Evolutionary conservation across 2,888 invertebrate genomes (phyloP), one percentile per base, ranked within the genome.

Genomic region (Himalopsyche tibetana): DNA sequence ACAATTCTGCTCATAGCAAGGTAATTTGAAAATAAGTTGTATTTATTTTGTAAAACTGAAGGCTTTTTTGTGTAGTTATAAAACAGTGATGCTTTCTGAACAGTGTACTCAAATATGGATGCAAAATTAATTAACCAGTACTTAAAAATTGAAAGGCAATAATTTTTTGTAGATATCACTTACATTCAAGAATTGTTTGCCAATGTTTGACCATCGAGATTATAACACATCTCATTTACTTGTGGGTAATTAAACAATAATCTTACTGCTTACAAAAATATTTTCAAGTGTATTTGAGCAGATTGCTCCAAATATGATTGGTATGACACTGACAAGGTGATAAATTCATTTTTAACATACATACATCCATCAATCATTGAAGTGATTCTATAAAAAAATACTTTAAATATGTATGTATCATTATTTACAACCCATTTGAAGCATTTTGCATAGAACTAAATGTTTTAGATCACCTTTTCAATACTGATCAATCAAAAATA

Each of bases 1-100:
- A 94, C 94, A 89, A 94, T 93, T 94, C 93, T 45, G 92, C 93
- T 88, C 94, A 95, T 89, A 96, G 96, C 92, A 97, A 97, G 96
- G 97, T 97, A 95, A 80, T 55, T 51, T 19, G n/a, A 42, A 79
- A 45, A 42, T 63, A 56, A 69, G 28, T 83, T 19, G 45, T 55
- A 79, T n/a, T 51, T 79, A 28, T 45, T 36, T 38, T 28, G 80
- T 38, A 80, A 40, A 80, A 80, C 40, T 80, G 80, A 40, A 80
- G 80, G 80, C 42, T 40, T 80, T 80, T 80, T 80, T 80, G 80
- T 80, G 38, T 80, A 80, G 63, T 80, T 80, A 40, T 51, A 51
- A 40, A 80, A 40, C 40, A 40, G 42, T 40, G 42, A 28, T 40
- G 79, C 79, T 79, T 80, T 9, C n/a, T 36, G 63, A 63, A 80